Percentiles rank a stretch among this genome's conserved stretches.
These are phyloP conservation scores for Luidia sarsii DNA, from an alignment of 53 echinoderm and acorn worm genomes.

Conservation along the genomic window DNA sequence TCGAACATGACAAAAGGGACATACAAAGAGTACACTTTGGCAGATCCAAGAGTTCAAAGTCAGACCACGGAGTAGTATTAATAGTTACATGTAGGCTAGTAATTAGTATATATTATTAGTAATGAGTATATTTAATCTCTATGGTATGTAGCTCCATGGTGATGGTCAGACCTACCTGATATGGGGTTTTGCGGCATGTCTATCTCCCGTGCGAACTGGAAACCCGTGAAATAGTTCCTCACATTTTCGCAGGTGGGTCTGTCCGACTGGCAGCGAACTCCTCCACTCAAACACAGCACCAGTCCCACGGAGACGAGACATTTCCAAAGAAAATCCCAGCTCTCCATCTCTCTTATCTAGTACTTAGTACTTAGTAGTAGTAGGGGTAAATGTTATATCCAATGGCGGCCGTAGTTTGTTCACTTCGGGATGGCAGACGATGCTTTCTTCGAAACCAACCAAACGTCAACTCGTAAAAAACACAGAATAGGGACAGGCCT, in stretches of 20 bases:
- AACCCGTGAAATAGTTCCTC: slow-evolving; percentile 35
- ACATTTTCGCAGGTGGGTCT: slow-evolving; percentile 36
- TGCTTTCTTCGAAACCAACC: neutral
- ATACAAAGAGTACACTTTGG: too few species aligned
- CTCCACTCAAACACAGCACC: slow-evolving; percentile 9
- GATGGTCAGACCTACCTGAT: slow-evolving; percentile 55
- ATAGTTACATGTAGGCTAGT: too few species aligned
- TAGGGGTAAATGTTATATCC: neutral
- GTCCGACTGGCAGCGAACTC: slow-evolving; percentile 14
- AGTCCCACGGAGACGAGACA: slow-evolving; percentile 15
- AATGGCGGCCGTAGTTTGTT: neutral
- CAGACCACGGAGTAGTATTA: too few species aligned
- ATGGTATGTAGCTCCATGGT: too few species aligned
- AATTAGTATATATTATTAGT: too few species aligned
- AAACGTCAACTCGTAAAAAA: too few species aligned
- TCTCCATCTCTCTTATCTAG: slow-evolving; percentile 36
- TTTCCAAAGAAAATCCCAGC: slow-evolving; percentile 14
- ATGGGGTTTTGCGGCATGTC: slow-evolving; percentile 32
- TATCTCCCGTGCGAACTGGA: slow-evolving; percentile 31
- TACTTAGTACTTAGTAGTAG: too few species aligned
- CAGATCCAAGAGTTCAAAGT: too few species aligned
- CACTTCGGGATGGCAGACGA: neutral
- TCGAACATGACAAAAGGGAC: too few species aligned
- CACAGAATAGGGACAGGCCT: too few species aligned
- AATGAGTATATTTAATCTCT: too few species aligned